A percentile compares a stretch with the other conserved stretches of the same genome.
Conservation (phyloP, 2,888 invertebrate genomes). For the Phymatocera aterrima region DNA sequence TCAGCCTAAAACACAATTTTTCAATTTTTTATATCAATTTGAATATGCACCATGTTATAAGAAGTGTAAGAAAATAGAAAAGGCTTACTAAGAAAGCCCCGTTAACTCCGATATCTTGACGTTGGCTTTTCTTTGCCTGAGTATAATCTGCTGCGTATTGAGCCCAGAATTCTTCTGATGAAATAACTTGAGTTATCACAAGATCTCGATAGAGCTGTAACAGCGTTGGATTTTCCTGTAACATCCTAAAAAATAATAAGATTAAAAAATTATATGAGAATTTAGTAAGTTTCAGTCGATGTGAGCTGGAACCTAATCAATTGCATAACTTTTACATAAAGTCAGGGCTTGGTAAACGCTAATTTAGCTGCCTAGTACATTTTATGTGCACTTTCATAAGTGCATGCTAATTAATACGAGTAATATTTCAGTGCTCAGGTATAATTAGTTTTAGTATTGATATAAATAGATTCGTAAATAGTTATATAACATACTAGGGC, state of each 20-base stretch:
- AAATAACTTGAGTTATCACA: conserved; percentile 96
- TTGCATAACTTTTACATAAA: conserved; percentile 6
- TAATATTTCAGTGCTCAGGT: background rate
- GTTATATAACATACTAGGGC: no score
- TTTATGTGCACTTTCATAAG: background rate
- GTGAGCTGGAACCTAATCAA: conserved; percentile 29
- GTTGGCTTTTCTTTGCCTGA: conserved; percentile 82
- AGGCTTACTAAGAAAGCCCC: conserved; percentile 79
- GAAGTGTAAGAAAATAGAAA: background rate
- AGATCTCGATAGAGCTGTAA: conserved; percentile 97
- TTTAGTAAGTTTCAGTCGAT: conserved; percentile 9
- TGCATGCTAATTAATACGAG: background rate
- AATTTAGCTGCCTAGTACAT: background rate
- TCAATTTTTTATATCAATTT: background rate
- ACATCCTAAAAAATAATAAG: conserved; percentile 79
- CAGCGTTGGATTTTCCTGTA: conserved; percentile 93
- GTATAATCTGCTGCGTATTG: conserved; percentile 89
- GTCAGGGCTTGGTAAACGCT: background rate
- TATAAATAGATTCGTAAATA: background rate
- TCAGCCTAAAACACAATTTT: conserved; percentile 91
- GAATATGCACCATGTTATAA: background rate
- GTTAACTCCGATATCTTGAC: conserved; percentile 90
- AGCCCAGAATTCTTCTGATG: conserved; percentile 98
- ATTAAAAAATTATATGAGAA: conserved; percentile 19
- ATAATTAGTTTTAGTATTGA: background rate